phyloP scores from a whole-genome alignment of 2,113 vertebrate genomes.

The western clawed frog (Xenopus tropicalis) region UCB_Xtro_10.0 CM004444.2:28127501-28128000 shows the following conservation, averaged over 20 bases:
- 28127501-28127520: constrained; percentile 92
- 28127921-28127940: no score
- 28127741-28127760: constrained; percentile 89
- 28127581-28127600: constrained; percentile 68
- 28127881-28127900: background rate
- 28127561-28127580: constrained; percentile 78
- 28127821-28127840: constrained; percentile 81
- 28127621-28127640: constrained; percentile 68
- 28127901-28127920: no score
- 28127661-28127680: constrained; percentile 67
- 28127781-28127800: constrained; percentile 91
- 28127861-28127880: constrained; percentile 70
- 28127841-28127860: constrained; percentile 69
- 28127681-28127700: constrained; percentile 69
- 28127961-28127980: no score
- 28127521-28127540: constrained; percentile 95
- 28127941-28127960: no score
- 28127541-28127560: constrained; percentile 86
- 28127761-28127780: constrained; percentile 91
- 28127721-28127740: constrained; percentile 77
- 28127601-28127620: constrained; percentile 75
- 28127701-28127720: constrained; percentile 79
- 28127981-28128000: no score
- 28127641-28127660: constrained; percentile 75
- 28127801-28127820: constrained; percentile 88